phyloP scores from a whole-genome alignment of 1,140 invertebrate genomes.

The Drosophila baimaii region DNA sequence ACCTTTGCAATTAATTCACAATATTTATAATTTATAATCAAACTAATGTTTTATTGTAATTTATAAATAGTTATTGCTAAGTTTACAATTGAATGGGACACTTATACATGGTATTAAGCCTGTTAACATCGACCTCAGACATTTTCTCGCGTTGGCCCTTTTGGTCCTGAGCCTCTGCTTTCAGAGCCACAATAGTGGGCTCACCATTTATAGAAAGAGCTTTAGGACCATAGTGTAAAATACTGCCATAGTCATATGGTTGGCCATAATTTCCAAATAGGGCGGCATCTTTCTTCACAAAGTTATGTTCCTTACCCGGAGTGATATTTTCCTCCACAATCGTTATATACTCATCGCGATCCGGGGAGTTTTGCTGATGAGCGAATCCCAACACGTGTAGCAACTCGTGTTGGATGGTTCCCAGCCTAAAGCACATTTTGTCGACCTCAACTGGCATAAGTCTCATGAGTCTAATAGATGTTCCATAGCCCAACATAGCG shows the following conservation, averaged over 20 bases:
- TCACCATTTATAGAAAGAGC: conserved; percentile 90
- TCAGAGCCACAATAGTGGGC: conserved; percentile 87
- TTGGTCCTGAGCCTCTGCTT: conserved; percentile 22
- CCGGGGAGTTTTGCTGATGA: conserved; percentile 89
- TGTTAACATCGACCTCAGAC: conserved; percentile 85
- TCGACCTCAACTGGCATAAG: conserved; percentile 51
- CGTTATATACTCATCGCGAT: conserved; percentile 89
- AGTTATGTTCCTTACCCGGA: conserved; percentile 85
- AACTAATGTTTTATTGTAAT: too few relatives aligned
- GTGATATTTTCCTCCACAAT: conserved; percentile 89
- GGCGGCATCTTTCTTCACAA: conserved; percentile 85
- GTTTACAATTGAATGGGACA: conserved; percentile 52
- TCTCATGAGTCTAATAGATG: conserved; percentile 81
- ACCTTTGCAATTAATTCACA: too few relatives aligned
- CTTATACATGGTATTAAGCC: conserved; percentile 86
- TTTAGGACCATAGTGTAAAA: conserved; percentile 88
- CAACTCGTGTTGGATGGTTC: conserved; percentile 88
- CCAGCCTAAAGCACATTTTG: conserved; percentile 74
- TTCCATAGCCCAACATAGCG: conserved; percentile 85
- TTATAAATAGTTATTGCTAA: background rate
- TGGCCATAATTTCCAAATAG: conserved; percentile 84
- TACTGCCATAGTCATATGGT: conserved; percentile 87
- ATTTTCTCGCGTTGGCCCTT: conserved; percentile 86
- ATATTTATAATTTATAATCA: too few relatives aligned
- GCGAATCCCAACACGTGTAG: conserved; percentile 88